Evolutionary conservation across 1,140 invertebrate species (phyloP).

Genomic region (Heliothis subflexa): DNA sequence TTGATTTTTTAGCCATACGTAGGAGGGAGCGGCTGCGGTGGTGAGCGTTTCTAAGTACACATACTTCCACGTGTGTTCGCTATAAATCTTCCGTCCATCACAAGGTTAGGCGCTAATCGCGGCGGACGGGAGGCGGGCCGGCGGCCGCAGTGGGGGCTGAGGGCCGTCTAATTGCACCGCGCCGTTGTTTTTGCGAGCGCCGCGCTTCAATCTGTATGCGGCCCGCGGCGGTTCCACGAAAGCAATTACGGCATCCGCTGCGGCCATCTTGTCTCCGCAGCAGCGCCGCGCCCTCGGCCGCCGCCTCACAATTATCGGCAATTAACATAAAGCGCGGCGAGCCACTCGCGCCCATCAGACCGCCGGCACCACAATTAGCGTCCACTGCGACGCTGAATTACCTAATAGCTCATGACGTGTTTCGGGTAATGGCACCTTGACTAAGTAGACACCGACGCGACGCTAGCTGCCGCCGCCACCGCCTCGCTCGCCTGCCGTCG

Average conservation of each 20-base stretch:
- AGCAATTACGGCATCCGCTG: constrained; percentile 78
- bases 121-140: constrained; percentile 25
- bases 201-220: constrained; percentile 67
- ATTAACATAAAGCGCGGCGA: constrained; percentile 63
- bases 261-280: constrained; percentile 71
- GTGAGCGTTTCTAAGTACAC: constrained; percentile 25
- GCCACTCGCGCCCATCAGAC: constrained; percentile 25
- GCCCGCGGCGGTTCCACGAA: constrained; percentile 70
- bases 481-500: neutral
- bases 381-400: neutral
- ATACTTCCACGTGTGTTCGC: constrained; percentile 27
- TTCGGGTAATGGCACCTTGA: constrained; percentile 17
- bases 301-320: constrained; percentile 63
- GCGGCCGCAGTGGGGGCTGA: constrained; percentile 14
- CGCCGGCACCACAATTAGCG: constrained; percentile 27
- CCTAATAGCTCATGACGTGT: constrained; percentile 17
- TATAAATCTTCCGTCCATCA: constrained; percentile 37
- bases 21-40: constrained; percentile 43
- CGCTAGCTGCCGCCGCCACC: neutral
- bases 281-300: constrained; percentile 6
- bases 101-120: constrained; percentile 38
- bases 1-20: neutral
- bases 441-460: neutral
- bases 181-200: constrained; percentile 56
- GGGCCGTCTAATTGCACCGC: constrained; percentile 62